Conservation (phyloP, 2,797 vertebrate genomes). For the Argentina silus region DNA sequence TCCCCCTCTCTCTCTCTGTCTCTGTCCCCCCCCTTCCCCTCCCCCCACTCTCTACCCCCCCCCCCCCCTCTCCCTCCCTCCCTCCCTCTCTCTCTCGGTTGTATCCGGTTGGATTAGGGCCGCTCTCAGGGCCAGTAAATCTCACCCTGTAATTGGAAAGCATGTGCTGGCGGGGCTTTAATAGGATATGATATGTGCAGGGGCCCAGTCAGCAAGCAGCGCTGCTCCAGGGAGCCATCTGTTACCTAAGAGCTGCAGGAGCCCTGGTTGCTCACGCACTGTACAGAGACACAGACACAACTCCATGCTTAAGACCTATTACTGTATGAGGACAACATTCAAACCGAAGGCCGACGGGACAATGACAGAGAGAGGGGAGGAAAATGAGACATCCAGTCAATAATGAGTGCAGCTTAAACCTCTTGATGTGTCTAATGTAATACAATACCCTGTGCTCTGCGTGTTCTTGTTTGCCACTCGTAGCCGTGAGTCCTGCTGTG, state of each 20-base stretch:
- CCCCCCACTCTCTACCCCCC: slow-evolving; percentile 9
- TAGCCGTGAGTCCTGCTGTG: background rate
- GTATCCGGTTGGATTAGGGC: slow-evolving; percentile 70
- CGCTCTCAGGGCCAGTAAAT: slow-evolving; percentile 64
- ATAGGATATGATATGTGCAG: slow-evolving; percentile 79
- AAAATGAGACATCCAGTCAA: background rate
- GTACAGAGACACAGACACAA: background rate
- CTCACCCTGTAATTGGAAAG: slow-evolving; percentile 74
- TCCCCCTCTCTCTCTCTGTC: slow-evolving; percentile 8
- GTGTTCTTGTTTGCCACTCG: background rate
- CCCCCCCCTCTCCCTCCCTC: slow-evolving; percentile 2
- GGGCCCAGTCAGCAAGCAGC: slow-evolving; percentile 53
- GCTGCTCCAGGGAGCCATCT: slow-evolving; percentile 73
- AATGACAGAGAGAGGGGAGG: slow-evolving; percentile 1
- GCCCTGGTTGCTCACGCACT: slow-evolving; percentile 31
- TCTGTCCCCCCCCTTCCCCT: background rate
- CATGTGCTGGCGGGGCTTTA: slow-evolving; percentile 75
- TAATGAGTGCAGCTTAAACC: background rate
- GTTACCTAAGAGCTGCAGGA: slow-evolving; percentile 56
- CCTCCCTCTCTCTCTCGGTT: slow-evolving; percentile 24
- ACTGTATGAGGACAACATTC: background rate
- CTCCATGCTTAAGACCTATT: background rate
- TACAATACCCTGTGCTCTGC: background rate
- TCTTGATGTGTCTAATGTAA: background rate
- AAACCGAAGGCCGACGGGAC: background rate